Base-by-base conservation (phyloP, 2,888 invertebrate genomes). In the Noctua janthina region DNA sequence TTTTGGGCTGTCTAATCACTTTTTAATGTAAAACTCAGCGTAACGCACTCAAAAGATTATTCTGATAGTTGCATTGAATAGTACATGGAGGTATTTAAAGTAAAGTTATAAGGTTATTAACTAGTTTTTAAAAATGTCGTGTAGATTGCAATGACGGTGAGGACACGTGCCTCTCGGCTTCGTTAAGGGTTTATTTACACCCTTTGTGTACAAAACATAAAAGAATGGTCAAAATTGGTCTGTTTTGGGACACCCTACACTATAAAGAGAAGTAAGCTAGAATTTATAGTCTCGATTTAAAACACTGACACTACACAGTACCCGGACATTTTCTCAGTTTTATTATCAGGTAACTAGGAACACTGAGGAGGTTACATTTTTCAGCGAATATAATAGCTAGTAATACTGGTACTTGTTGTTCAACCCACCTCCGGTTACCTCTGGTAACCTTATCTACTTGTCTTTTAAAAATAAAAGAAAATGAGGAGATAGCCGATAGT, bases 201-300 rank as follows among this genome's bases (percentile, higher is more conserved):
- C 8, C 43, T 43, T 43, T 43, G 8, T 8, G 29, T 17, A 35
- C 5, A 20, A 64, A 64, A 64, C 17, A 64, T 35, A 64, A 43
- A 67, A 43, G 0, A 67, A 67, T 43, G n/a, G 20, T 29, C 10
- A 43, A 43, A 54, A 64, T 8, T 71, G n/a, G 39, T 66, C 23
- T 23, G 56, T 78, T 51, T 78, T 78, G 56, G 15, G 2, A 46
- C 35, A 66, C 66, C 23, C 66, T 15, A 75, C n/a, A 39, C 13
- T 29, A n/a, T 51, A 68, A 62, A 49, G 54, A 49, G 39, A 72
- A 66, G n/a, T 29, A 43, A 64, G 56, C 59, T 69, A 13, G 8
- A 84, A 84, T 67, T 74, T 76, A 84, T 84, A 76, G 74, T 59
- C 11, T 68, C 79, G 51, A 84, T 87, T 85, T 79, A 74, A 87